phyloP scores from a whole-genome alignment of 2,888 invertebrate genomes.

The Dendrolimus houi region DNA sequence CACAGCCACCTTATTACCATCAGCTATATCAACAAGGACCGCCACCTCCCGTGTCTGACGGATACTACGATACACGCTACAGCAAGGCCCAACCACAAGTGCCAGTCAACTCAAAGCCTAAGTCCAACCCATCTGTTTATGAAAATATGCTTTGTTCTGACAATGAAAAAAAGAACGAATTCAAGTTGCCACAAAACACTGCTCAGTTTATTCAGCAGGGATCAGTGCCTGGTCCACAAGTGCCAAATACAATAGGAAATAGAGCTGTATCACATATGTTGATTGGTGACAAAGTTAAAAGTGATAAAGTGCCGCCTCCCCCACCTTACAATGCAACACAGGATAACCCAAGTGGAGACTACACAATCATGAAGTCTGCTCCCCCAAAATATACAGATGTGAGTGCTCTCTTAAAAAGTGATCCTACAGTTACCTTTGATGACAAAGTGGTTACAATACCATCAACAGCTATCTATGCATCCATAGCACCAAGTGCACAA shows the following conservation, averaged over 20 bases:
- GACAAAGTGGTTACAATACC: slow-evolving; percentile 64
- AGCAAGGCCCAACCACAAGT: slow-evolving; percentile 90
- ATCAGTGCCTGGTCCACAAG: slow-evolving; percentile 61
- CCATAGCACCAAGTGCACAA: slow-evolving; percentile 72
- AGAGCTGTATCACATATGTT: slow-evolving; percentile 42
- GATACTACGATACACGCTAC: slow-evolving; percentile 73
- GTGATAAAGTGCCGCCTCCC: slow-evolving; percentile 72
- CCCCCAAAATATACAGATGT: slow-evolving; percentile 69
- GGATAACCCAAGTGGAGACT: slow-evolving; percentile 57
- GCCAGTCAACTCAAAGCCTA: slow-evolving; percentile 73
- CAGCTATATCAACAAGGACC: slow-evolving; percentile 65
- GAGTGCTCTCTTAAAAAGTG: slow-evolving; percentile 54
- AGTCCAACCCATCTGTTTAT: slow-evolving; percentile 57
- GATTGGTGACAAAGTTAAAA: slow-evolving; percentile 63
- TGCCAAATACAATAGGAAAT: slow-evolving; percentile 47
- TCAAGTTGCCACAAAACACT: slow-evolving; percentile 41
- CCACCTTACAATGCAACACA: slow-evolving; percentile 49
- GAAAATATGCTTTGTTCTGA: slow-evolving; percentile 70
- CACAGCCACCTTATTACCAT: slow-evolving; percentile 79
- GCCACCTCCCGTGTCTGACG: slow-evolving; percentile 58
- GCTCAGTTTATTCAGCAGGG: slow-evolving; percentile 63
- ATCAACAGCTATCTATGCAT: slow-evolving; percentile 71
- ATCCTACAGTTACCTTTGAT: slow-evolving; percentile 51
- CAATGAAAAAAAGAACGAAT: slow-evolving; percentile 57
- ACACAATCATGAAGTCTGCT: slow-evolving; percentile 68